These are phyloP conservation scores for Anser cygnoides DNA, from an alignment of 2,113 vertebrate genomes.

Conservation along the genomic window DNA sequence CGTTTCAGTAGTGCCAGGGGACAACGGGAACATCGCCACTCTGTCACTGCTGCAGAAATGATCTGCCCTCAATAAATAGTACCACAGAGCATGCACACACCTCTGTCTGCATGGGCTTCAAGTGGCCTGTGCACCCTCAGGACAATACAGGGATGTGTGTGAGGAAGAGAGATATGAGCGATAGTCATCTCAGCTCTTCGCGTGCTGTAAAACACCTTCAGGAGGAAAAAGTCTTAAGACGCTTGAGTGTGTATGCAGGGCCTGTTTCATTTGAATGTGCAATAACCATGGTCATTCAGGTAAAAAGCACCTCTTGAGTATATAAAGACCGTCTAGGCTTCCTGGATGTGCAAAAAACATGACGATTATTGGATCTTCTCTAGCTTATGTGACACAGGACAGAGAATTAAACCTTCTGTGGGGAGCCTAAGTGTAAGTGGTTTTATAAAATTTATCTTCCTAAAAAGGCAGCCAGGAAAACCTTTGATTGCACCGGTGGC, in stretches of 20 bases:
- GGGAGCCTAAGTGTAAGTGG: not conserved
- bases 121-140: not conserved
- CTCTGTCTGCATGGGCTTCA: not conserved
- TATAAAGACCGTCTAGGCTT: not conserved
- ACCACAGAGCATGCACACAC: not conserved
- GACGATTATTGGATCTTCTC: not conserved
- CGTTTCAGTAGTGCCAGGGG: not conserved
- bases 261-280: not conserved
- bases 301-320: not conserved
- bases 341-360: not conserved
- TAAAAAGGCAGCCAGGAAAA: not conserved
- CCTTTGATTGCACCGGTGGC: not conserved
- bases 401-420: not conserved
- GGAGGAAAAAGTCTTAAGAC: not conserved
- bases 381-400: not conserved
- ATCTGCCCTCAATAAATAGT: not conserved
- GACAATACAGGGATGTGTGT: conserved; percentile 61
- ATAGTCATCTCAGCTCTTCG: not conserved
- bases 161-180: conserved; percentile 8
- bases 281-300: not conserved
- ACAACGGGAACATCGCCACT: not conserved
- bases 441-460: not conserved
- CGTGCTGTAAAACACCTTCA: not conserved
- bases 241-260: not conserved
- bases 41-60: not conserved